These are phyloP conservation scores for Dasysyrphus tricinctus DNA, from an alignment of 2,888 invertebrate species.

Conservation along the genomic window DNA sequence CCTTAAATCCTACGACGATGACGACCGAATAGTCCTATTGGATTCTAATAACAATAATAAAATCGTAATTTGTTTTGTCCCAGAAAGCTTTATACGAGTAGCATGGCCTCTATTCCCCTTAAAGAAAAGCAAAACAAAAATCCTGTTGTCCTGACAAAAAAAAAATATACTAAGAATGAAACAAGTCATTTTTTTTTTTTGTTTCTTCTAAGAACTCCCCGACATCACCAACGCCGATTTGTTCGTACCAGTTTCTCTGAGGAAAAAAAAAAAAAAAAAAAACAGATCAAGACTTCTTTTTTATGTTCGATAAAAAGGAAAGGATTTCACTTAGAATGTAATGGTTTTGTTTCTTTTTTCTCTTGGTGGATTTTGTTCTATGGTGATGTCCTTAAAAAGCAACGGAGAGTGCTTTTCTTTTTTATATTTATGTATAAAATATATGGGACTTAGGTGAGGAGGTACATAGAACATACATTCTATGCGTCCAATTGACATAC, in stretches of 20 bases:
- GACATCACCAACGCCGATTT: not conserved
- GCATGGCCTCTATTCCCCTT: not conserved
- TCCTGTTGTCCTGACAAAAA: slow-evolving; percentile 16
- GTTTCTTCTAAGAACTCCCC: not conserved
- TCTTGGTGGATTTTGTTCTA: not conserved
- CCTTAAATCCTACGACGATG: not conserved
- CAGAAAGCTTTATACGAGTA: slow-evolving; percentile 18
- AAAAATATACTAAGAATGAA: not conserved
- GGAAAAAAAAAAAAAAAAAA: slow-evolving; percentile 13
- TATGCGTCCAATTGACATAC: slow-evolving; percentile 31
- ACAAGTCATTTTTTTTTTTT: not conserved
- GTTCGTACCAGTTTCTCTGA: slow-evolving; percentile 19
- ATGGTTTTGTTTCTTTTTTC: slow-evolving; percentile 4
- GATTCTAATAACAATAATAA: slow-evolving; percentile 59
- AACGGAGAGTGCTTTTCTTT: slow-evolving; percentile 23
- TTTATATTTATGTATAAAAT: not conserved
- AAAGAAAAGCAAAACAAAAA: not conserved
- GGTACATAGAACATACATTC: not conserved
- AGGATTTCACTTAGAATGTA: slow-evolving; percentile 42
- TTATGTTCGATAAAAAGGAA: slow-evolving; percentile 37
- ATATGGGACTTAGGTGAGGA: slow-evolving; percentile 4
- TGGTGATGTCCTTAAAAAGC: slow-evolving; percentile 22
- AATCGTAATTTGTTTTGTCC: slow-evolving; percentile 56
- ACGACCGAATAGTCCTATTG: slow-evolving; percentile 22
- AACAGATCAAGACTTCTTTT: slow-evolving; percentile 31